Evolutionary conservation across 2,888 invertebrate genomes (phyloP), one percentile per base, ranked within the genome.

Genomic region (Zygothrica quintamaculata): DNA sequence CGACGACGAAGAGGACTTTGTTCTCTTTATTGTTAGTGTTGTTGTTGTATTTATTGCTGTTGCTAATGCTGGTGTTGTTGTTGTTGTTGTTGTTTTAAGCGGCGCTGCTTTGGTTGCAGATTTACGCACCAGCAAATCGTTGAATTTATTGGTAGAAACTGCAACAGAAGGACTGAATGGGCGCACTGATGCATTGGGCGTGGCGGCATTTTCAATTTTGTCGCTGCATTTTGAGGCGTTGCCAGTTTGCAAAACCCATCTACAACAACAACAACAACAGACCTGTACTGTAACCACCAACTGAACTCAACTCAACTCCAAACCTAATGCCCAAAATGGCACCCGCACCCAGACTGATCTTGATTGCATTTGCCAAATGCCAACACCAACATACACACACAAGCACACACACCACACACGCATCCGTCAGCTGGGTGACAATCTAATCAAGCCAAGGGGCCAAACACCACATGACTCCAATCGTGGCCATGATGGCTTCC

Each of bases 111-210:
- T 82, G 79, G 77, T 76, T 80, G 82, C 75, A 77, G 84, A 84
- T 82, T 82, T 84, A 82, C 82, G 82, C 82, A 87, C 78, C 82
- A 82, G 68, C 81, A 87, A 82, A 84, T 87, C 81, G 81, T 71
- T 62, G 74, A 87, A 77, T 74, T 84, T 87, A 81, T 81, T 87
- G 56, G 42, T 26, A 42, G 15, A 13, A 3, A 2, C 7, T 15
- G 31, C 44, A 42, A 15, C 39, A 15, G 18, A 7, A 18, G 7
- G 22, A 11, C 15, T 29, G 44, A 16, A 8, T 25, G 46, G 33
- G 53, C 22, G 3, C 36, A 29, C 18, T 12, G 40, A 58, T 65
- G 43, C 22, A 37, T 15, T 25, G 56, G 75, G 70, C 60, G 74
- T 56, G 60, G 62, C 70, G 55, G 58, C 65, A 70, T 74, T 85